These are phyloP conservation scores for Ceyx cyanopectus DNA, from an alignment of 2,113 vertebrate species.

Conservation along the genomic window DNA sequence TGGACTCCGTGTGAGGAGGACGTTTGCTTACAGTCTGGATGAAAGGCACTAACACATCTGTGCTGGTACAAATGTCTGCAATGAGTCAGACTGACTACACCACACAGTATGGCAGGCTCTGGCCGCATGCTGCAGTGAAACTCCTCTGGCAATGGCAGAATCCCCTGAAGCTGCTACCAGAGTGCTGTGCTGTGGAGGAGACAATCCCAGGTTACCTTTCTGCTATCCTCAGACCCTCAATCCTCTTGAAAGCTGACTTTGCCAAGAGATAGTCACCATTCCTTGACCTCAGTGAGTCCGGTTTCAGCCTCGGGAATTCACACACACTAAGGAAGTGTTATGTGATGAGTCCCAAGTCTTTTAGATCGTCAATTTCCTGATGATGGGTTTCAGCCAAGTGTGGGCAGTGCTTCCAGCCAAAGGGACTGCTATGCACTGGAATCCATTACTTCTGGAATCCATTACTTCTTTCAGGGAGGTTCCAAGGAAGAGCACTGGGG, in stretches of 20 bases:
- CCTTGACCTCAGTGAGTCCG: neutral
- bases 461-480: neutral
- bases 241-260: neutral
- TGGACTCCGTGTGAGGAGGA: neutral
- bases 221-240: neutral
- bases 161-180: neutral
- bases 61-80: neutral
- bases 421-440: neutral
- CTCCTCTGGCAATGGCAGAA: neutral
- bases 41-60: neutral
- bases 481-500: neutral
- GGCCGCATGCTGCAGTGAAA: rapidly evolving
- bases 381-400: neutral
- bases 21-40: neutral
- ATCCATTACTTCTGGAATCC: neutral
- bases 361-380: neutral
- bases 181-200: neutral
- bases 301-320: neutral
- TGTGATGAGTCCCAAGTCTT: neutral
- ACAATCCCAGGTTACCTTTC: neutral
- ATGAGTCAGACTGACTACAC: neutral
- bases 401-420: neutral
- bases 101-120: rapidly evolving
- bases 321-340: neutral
- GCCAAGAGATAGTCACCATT: neutral